Conservation (phyloP, 37 sponge, comb jelly and placozoan genomes). For the Beroe ovata region DNA sequence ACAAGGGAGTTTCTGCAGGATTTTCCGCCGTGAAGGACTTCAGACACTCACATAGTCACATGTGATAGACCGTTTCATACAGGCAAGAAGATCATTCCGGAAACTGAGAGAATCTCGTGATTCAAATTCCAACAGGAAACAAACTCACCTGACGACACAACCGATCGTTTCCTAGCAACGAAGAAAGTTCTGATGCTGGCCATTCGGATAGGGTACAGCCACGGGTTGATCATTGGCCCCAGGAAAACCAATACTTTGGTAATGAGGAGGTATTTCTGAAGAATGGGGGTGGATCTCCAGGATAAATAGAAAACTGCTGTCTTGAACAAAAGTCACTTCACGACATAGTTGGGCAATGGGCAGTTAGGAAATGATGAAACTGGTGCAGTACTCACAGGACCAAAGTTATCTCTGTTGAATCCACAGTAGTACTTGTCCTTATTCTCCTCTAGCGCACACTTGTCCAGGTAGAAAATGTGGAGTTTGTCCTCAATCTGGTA, state of each 20-base stretch:
- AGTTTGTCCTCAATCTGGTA: conserved; percentile 41
- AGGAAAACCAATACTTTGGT: conserved; percentile 24
- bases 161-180: background rate
- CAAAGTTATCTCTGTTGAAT: background rate
- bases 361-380: too few species aligned
- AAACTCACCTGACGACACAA: conserved; percentile 18
- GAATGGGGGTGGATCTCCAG: background rate
- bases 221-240: conserved; percentile 65
- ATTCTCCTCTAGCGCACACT: background rate
- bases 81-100: too few species aligned
- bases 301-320: background rate
- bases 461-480: background rate
- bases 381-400: background rate
- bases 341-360: too few species aligned
- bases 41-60: too few species aligned
- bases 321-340: background rate
- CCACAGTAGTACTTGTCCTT: background rate
- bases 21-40: too few species aligned
- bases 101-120: too few species aligned
- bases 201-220: conserved; percentile 63
- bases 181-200: conserved; percentile 48
- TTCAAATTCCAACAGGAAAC: background rate
- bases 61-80: too few species aligned
- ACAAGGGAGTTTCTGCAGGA: too few species aligned
- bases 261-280: conserved; percentile 23